Base-by-base conservation (phyloP, 2,797 vertebrate genomes). In the Myoxocephalus aenaeus region DNA sequence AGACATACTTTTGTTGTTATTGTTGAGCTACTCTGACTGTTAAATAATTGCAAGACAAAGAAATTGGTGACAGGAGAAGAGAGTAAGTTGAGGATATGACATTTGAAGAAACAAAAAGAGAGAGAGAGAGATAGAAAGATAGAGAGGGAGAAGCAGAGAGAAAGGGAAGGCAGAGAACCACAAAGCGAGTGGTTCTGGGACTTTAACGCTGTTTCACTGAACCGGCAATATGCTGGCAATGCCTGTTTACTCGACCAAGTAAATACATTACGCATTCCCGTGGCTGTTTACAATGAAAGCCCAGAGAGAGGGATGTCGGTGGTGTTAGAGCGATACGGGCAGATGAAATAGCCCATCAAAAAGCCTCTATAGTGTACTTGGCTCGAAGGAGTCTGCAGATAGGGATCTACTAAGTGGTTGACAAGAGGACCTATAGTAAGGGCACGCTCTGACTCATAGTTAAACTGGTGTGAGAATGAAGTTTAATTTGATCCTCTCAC, bases 181-280 rank as follows among this genome's bases (percentile, higher is more conserved):
- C 18, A 61, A n/a, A 73, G 32, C 0, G n/a, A 69, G 3, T 29
- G 54, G 13, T 50, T 77, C 17, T 69, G 57, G 25, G 71, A 68
- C 34, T 46, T 65, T 25, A 69, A 63, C 17, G 22, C n/a, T 9
- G 59, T 57, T 51, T 11, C 15, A 22, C 22, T 82, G 44, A 86
- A 65, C 22, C 38, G 44, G 57, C 53, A 56, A 62, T 40, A 80
- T 61, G 48, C 48, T 73, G 32, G 36, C 42, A 70, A 65, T 29
- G 65, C 50, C 67, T 14, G 65, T 85, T 89, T 77, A 72, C 73
- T 65, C 56, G 46, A 66, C 56, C 42, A 64, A 59, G 58, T 77
- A 77, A 85, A 88, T 77, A 66, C 58, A 81, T 87, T 70, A 87
- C 74, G 69, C 75, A 83, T 80, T 75, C 42, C 36, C 68, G 10